phyloP scores from a whole-genome alignment of 1,140 invertebrate genomes.

The Stegodyphus dumicola region DNA sequence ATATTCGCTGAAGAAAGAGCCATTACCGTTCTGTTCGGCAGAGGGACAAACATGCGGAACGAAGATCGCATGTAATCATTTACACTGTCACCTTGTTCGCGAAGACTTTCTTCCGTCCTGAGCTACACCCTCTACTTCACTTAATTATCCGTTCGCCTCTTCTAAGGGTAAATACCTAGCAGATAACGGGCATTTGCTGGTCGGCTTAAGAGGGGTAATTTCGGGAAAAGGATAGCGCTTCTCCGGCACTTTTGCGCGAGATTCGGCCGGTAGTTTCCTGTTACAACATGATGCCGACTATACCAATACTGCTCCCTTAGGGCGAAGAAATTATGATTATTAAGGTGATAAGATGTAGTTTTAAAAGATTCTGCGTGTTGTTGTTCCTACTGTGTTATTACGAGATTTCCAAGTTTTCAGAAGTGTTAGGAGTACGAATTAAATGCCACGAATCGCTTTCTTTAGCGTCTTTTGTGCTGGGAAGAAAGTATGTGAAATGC shows the following conservation, averaged over 20 bases:
- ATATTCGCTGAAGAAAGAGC: background rate
- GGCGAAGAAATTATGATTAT: too few species aligned
- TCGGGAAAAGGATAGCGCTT: background rate
- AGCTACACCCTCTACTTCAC: background rate
- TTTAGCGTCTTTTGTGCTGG: too few species aligned
- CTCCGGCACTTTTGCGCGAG: background rate
- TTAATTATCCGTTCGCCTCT: slow-evolving; percentile 1
- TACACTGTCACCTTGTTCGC: slow-evolving; percentile 10
- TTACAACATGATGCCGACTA: background rate
- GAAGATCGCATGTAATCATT: slow-evolving; percentile 8
- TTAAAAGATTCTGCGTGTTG: too few species aligned
- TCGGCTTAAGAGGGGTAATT: background rate
- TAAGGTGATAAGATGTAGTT: too few species aligned
- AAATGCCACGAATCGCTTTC: too few species aligned
- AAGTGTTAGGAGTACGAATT: too few species aligned
- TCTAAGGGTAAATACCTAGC: slow-evolving; percentile 9
- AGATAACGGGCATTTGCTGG: background rate
- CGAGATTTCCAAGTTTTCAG: too few species aligned
- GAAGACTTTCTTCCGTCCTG: background rate
- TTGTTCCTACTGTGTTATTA: too few species aligned
- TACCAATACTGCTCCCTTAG: background rate
- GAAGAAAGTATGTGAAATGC: too few species aligned
- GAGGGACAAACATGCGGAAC: background rate
- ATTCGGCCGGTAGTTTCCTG: background rate
- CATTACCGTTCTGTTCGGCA: background rate